These are phyloP conservation scores for Aspidoscelis tigris DNA, from an alignment of 2,113 vertebrate genomes.

Conservation along the genomic window DNA sequence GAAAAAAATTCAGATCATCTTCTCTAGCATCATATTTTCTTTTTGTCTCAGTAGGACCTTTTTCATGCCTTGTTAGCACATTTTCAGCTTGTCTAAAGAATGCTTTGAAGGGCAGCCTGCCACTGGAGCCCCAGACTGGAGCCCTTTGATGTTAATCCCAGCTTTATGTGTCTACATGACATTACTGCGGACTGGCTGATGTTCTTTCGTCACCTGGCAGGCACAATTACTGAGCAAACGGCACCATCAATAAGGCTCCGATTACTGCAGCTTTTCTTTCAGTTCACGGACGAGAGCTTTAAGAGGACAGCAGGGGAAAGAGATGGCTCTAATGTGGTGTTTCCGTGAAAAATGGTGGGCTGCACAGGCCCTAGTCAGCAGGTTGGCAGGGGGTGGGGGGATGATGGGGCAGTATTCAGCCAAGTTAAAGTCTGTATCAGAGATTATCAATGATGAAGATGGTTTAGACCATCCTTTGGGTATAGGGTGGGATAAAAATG, in stretches of 20 bases:
- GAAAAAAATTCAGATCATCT: constrained; percentile 26
- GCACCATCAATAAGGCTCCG: constrained; percentile 13
- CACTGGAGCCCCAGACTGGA: not conserved
- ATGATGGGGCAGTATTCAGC: not conserved
- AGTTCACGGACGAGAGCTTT: not conserved
- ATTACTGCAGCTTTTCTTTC: constrained; percentile 16
- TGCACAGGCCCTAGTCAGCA: not conserved
- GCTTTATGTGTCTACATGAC: constrained; percentile 10
- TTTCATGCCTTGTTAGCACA: not conserved
- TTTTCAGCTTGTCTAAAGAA: not conserved
- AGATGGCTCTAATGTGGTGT: not conserved
- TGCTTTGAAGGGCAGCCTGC: constrained; percentile 19
- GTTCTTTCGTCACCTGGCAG: constrained; percentile 14
- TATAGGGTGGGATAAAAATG: no score
- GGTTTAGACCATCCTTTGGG: no score
- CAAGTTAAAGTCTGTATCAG: not conserved
- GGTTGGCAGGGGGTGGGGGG: not conserved
- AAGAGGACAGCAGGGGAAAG: not conserved
- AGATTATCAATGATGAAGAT: no score
- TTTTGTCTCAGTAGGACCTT: constrained; percentile 5
- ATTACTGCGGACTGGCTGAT: constrained; percentile 16
- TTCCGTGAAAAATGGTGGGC: not conserved
- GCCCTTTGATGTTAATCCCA: constrained; percentile 30
- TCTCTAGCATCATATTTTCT: not conserved
- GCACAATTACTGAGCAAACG: not conserved